Evolutionary conservation across 1,140 invertebrate genomes (phyloP), one percentile per base, ranked within the genome.

Genomic region (Drosophila jambulina): DNA sequence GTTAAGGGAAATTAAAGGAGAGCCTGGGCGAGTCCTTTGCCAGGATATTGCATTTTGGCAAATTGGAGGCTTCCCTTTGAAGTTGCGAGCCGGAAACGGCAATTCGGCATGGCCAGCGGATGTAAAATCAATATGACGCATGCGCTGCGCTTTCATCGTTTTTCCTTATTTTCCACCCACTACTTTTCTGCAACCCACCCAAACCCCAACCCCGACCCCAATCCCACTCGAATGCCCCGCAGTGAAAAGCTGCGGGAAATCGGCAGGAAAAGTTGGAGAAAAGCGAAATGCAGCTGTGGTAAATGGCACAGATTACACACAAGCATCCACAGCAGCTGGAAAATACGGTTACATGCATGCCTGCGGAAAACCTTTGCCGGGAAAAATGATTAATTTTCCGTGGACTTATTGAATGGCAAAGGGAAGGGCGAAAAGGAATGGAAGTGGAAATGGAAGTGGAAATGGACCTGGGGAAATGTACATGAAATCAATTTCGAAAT

Each of bases 41-140:
- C 29, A 36, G 63, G 79, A 46, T 80, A 63, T 72, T 63, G 63
- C 46, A 80, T 80, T 84, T 76, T 62, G 78, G 54, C 78, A 86
- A 87, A 86, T 82, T 82, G 75, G 82, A 77, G 75, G 58, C 78
- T 87, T 87, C 79, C 80, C 78, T 83, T 87, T 87, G 82, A 86
- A 79, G 84, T 82, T 85, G 21, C 21, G 68, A 74, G 46, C 65
- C 77, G 77, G 65, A 85, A 72, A 49, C 64, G 62, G 77, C 61
- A 67, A 83, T 76, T 56, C 72, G 61, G 32, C 60, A 65, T 67
- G 54, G 72, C 74, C 62, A 64, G 61, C 38, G 54, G 45, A 78
- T 62, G 68, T 43, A 87, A 87, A 86, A 86, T 86, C 83, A 86
- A 86, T 86, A 86, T 83, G 83, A 83, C 83, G 83, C 83, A 86